Percentiles rank a stretch among this genome's conserved stretches.
phyloP scores from a whole-genome alignment of 2,888 invertebrate genomes.

The Drosophila nigricruria region DNA sequence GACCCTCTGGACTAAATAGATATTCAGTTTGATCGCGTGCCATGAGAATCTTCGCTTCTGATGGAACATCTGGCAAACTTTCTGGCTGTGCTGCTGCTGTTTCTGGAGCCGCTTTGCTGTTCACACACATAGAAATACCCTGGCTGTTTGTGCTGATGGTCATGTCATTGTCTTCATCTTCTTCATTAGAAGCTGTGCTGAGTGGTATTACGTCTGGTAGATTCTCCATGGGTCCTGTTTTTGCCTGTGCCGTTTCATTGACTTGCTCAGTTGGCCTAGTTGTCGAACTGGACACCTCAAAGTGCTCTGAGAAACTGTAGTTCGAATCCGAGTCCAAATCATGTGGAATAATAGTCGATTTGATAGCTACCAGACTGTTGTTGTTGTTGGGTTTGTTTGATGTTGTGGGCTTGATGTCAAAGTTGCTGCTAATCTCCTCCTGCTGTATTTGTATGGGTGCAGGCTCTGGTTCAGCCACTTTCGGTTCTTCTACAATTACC shows the following conservation, averaged over 20 bases:
- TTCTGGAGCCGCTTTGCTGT: slow-evolving; percentile 26
- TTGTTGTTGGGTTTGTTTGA: slow-evolving; percentile 1
- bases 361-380: background rate
- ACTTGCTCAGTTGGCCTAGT: slow-evolving; percentile 14
- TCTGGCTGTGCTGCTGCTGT: slow-evolving; percentile 2
- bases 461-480: background rate
- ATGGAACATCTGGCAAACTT: slow-evolving; percentile 63
- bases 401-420: slow-evolving; percentile 30
- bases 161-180: slow-evolving; percentile 13
- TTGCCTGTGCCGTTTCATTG: background rate
- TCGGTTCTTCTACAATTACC: background rate
- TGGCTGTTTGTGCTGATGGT: slow-evolving; percentile 25
- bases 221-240: slow-evolving; percentile 64
- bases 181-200: slow-evolving; percentile 17
- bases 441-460: slow-evolving; percentile 37
- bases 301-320: slow-evolving; percentile 85
- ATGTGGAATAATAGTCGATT: slow-evolving; percentile 32
- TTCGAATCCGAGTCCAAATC: slow-evolving; percentile 84
- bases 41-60: slow-evolving; percentile 86
- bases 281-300: slow-evolving; percentile 68
- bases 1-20: slow-evolving; percentile 86
- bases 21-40: slow-evolving; percentile 86
- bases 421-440: slow-evolving; percentile 42
- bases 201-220: slow-evolving; percentile 83
- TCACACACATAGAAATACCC: slow-evolving; percentile 77